These are phyloP conservation scores for Caradrina clavipalpis DNA, from an alignment of 2,888 invertebrate genomes.

Conservation along the genomic window DNA sequence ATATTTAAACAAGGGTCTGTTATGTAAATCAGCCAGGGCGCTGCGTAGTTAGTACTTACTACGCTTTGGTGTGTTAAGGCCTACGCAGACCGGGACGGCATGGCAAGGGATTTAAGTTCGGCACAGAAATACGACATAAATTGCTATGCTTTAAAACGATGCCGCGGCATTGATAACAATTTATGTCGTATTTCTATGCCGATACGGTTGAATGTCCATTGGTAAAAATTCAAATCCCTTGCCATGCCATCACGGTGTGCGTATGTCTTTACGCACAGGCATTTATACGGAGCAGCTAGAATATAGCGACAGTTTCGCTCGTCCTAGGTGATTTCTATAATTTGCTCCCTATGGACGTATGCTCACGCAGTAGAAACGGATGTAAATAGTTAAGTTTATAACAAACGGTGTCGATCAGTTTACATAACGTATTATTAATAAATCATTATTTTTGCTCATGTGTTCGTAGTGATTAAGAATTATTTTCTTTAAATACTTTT, in stretches of 20 bases:
- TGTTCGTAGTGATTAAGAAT: slow-evolving; percentile 52
- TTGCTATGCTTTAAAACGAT: too few relatives aligned
- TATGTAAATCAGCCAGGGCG: slow-evolving; percentile 6
- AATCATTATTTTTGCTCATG: slow-evolving; percentile 54
- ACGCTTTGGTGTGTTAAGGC: slow-evolving; percentile 10
- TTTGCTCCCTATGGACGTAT: background rate
- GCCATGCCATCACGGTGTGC: too few relatives aligned
- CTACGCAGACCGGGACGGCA: too few relatives aligned
- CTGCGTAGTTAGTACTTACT: background rate
- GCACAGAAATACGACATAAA: too few relatives aligned
- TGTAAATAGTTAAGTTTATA: slow-evolving; percentile 24
- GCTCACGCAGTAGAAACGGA: slow-evolving; percentile 16
- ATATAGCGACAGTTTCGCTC: background rate
- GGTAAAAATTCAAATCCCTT: too few relatives aligned
- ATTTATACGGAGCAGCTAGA: slow-evolving; percentile 22
- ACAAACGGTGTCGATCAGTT: slow-evolving; percentile 20
- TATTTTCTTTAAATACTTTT: slow-evolving; percentile 39
- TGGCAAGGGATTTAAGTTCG: too few relatives aligned
- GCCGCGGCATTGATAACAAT: too few relatives aligned
- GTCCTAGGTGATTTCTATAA: slow-evolving; percentile 17
- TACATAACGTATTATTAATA: slow-evolving; percentile 37
- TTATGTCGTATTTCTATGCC: too few relatives aligned
- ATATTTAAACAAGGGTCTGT: slow-evolving; percentile 3
- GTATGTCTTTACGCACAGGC: background rate
- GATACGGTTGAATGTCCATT: too few relatives aligned